A percentile compares a stretch with the other conserved stretches of the same genome.
Evolutionary conservation across 2,113 vertebrate genomes (phyloP).

Genomic region (Dicerorhinus sumatrensis): DNA sequence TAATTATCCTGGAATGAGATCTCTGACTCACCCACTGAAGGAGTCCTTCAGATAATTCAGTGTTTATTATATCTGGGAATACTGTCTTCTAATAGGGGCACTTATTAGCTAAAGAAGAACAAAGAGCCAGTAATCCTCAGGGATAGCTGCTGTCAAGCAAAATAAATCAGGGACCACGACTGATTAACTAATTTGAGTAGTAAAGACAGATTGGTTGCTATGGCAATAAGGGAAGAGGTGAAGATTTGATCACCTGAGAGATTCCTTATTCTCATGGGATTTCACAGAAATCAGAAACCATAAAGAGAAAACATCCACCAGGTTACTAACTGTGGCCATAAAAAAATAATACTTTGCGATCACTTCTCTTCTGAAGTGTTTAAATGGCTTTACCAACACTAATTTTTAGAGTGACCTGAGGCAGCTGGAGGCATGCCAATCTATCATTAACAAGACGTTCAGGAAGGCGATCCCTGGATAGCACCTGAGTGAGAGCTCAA

Average conservation of each 20-base stretch:
- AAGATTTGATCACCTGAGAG: constrained; percentile 77
- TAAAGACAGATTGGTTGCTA: constrained; percentile 84
- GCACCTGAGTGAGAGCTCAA: neutral
- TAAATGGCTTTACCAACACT: neutral
- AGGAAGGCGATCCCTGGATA: neutral
- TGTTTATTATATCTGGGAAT: constrained; percentile 63
- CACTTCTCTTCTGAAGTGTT: constrained; percentile 26
- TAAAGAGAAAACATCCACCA: constrained; percentile 69
- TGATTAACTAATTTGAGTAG: constrained; percentile 85
- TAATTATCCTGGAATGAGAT: constrained; percentile 68
- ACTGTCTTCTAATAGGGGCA: constrained; percentile 70
- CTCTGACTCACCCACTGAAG: constrained; percentile 59
- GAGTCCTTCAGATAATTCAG: constrained; percentile 69
- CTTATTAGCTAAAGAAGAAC: constrained; percentile 77
- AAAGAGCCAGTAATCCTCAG: constrained; percentile 75
- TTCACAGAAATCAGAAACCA: constrained; percentile 75
- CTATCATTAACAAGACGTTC: neutral
- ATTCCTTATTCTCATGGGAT: constrained; percentile 70
- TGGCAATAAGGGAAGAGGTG: constrained; percentile 78
- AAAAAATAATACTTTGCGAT: neutral
- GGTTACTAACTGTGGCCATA: neutral
- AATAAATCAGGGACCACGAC: constrained; percentile 82
- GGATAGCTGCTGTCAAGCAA: constrained; percentile 78
- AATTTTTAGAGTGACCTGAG: neutral
- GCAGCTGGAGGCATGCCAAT: neutral